A percentile compares a stretch with the other conserved stretches of the same genome.
These are phyloP conservation scores for Pseudachorutes palmiensis DNA, from an alignment of 1,140 invertebrate species.

Conservation along the genomic window DNA sequence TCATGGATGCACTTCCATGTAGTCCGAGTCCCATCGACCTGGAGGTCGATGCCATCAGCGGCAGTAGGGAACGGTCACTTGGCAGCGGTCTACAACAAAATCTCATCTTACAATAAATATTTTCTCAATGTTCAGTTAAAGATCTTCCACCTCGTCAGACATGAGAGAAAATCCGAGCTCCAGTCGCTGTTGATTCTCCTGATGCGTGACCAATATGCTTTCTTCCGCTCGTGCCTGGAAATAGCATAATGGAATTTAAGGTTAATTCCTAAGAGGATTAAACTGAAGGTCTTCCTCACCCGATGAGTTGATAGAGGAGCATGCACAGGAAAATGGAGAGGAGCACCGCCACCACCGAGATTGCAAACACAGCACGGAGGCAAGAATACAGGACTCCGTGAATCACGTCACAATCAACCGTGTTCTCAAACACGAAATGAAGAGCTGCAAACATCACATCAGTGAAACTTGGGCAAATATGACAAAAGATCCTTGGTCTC, in stretches of 20 bases:
- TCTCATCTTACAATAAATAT: no score
- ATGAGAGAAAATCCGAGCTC: constrained; percentile 70
- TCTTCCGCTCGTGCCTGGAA: constrained; percentile 75
- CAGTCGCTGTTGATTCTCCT: constrained; percentile 82
- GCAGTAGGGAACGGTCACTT: constrained; percentile 30
- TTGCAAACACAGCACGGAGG: constrained; percentile 73
- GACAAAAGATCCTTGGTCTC: constrained; percentile 5
- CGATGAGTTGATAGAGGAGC: constrained; percentile 77
- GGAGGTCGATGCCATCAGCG: constrained; percentile 31
- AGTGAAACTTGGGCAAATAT: constrained; percentile 25
- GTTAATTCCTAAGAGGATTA: not conserved
- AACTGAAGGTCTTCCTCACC: constrained; percentile 44
- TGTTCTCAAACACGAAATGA: constrained; percentile 63
- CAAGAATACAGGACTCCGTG: constrained; percentile 79
- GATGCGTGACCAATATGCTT: constrained; percentile 83
- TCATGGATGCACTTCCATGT: no score
- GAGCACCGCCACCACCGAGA: constrained; percentile 77
- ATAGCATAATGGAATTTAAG: constrained; percentile 12
- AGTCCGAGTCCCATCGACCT: not conserved
- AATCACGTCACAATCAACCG: constrained; percentile 73
- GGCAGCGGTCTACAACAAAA: constrained; percentile 29
- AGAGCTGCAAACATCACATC: no score
- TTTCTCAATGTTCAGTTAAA: not conserved
- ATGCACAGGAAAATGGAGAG: constrained; percentile 85
- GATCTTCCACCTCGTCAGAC: constrained; percentile 46